Conservation (phyloP, 2,113 vertebrate species). For the Ovis aries region DNA sequence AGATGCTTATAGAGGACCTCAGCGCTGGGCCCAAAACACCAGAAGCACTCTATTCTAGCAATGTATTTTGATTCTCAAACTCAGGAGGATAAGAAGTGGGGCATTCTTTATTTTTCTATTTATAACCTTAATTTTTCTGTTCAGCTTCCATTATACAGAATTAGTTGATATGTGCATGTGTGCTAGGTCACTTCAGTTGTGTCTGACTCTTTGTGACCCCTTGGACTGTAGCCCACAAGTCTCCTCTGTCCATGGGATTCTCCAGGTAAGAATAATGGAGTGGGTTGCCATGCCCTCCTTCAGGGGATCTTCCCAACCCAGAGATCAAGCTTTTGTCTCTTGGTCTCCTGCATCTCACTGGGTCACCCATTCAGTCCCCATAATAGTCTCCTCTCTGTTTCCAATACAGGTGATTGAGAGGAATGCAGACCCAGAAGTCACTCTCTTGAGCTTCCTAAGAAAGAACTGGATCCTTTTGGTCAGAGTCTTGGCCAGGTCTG, state of each 20-base stretch:
- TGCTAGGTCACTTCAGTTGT: neutral
- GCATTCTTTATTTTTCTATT: neutral
- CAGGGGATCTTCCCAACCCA: neutral
- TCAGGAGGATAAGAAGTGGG: neutral
- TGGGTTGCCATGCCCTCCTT: neutral
- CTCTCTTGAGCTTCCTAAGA: constrained; percentile 74
- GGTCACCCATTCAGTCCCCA: neutral
- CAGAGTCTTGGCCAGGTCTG: neutral
- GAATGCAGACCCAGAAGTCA: constrained; percentile 71
- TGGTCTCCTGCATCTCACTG: neutral
- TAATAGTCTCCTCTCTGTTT: neutral
- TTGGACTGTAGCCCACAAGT: neutral
- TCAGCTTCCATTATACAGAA: neutral
- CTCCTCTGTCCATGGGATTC: neutral
- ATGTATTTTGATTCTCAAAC: neutral
- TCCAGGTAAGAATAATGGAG: neutral
- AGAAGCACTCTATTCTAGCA: neutral
- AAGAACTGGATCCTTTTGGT: constrained; percentile 71
- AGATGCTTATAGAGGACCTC: neutral
- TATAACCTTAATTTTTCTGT: neutral
- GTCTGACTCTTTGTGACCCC: neutral
- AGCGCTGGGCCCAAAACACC: neutral
- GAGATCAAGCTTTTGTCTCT: neutral
- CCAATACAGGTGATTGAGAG: constrained; percentile 66
- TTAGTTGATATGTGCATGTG: neutral